phyloP scores from a whole-genome alignment of 2,797 vertebrate genomes.

The Coilia nasus region DNA sequence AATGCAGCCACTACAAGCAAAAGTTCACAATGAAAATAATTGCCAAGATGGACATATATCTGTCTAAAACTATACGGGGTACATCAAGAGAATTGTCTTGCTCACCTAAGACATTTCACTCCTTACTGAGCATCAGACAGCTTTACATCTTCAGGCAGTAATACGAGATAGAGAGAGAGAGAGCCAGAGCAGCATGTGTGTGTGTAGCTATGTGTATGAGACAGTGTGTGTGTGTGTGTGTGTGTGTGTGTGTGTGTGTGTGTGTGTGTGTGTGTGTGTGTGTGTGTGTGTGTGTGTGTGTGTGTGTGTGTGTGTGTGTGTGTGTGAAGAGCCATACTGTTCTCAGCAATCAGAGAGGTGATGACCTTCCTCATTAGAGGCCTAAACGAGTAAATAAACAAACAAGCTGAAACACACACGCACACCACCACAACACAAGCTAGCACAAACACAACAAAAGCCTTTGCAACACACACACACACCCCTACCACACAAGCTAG shows the following conservation, averaged over 20 bases:
- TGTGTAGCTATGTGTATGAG: background rate
- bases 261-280: background rate
- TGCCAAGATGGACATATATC: no score
- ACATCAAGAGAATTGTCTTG: no score
- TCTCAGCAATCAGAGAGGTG: background rate
- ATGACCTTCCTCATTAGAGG: background rate
- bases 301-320: conserved; percentile 71
- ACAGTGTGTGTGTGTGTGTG: background rate
- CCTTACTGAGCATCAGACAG: no score
- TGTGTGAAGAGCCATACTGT: conserved; percentile 22
- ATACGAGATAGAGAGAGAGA: no score
- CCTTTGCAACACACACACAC: background rate
- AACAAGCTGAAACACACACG: conserved; percentile 6
- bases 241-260: no score
- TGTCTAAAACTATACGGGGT: no score
- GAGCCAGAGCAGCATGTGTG: no score
- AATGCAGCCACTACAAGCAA: no score
- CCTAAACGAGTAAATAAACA: conserved; percentile 1
- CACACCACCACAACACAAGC: background rate
- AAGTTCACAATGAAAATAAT: no score
- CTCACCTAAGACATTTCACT: no score
- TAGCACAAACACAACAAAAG: no score
- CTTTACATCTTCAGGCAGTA: no score
- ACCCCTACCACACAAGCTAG: background rate
- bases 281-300: background rate